A percentile compares a stretch with the other conserved stretches of the same genome.
Conservation (phyloP, 1,140 invertebrate genomes). For the Ladona fulva region DNA sequence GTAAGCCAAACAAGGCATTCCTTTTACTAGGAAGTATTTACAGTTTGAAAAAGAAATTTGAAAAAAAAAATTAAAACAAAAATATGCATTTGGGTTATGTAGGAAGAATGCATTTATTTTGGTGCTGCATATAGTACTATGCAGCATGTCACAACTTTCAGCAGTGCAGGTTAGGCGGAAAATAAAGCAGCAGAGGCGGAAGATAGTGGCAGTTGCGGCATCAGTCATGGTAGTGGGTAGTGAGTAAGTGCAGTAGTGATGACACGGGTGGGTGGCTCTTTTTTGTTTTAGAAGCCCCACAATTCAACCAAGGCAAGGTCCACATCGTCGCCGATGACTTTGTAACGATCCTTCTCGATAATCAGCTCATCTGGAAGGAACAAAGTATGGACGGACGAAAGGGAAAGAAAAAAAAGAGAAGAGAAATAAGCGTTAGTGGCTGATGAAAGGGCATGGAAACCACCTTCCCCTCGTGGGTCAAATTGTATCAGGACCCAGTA, state of each 20-base stretch:
- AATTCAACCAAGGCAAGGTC: conserved; percentile 96
- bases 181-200: not conserved
- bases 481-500: not conserved
- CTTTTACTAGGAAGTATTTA: not conserved
- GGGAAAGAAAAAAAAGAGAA: conserved; percentile 3
- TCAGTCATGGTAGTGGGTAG: conserved; percentile 4
- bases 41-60: not conserved
- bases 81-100: not conserved
- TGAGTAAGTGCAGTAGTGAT: conserved; percentile 22
- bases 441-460: not conserved
- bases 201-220: not conserved
- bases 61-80: not conserved
- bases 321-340: conserved; percentile 97
- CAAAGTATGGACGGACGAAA: not conserved
- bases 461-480: not conserved
- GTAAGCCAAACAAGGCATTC: not conserved
- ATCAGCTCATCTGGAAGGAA: conserved; percentile 90
- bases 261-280: conserved; percentile 25
- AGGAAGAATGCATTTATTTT: not conserved
- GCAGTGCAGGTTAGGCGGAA: not conserved
- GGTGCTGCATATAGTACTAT: not conserved
- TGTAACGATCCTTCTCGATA: conserved; percentile 98
- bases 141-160: not conserved
- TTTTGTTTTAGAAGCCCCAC: conserved; percentile 62
- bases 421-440: not conserved